Conservation (phyloP, 2,797 vertebrate species). For the Sebastes umbrosus region DNA sequence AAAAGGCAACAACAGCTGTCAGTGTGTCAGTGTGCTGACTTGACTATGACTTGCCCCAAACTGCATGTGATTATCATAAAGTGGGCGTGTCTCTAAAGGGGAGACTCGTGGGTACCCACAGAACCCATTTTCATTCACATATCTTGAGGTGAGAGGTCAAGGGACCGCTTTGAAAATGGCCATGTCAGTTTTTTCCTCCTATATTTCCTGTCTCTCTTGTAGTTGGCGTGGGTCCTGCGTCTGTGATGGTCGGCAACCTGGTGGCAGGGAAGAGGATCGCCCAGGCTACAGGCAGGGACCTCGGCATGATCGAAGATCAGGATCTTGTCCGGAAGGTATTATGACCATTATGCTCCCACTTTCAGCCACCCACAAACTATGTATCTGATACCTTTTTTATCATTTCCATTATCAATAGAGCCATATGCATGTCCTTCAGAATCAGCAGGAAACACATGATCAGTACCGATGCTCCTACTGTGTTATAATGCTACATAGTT, state of each 20-base stretch:
- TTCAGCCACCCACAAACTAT: neutral
- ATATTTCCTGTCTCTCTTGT: neutral
- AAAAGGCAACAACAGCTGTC: no score
- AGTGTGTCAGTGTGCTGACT: no score
- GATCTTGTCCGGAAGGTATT: constrained; percentile 95
- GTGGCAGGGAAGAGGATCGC: constrained; percentile 98
- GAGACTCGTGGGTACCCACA: no score
- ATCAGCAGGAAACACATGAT: neutral
- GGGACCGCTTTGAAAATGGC: no score
- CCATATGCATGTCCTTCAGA: neutral
- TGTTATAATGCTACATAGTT: neutral
- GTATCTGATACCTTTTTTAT: neutral
- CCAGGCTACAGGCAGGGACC: constrained; percentile 94
- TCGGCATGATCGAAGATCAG: constrained; percentile 96
- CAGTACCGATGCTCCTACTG: neutral
- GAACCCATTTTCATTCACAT: no score
- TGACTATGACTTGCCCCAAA: rapidly evolving
- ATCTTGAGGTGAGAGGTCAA: no score
- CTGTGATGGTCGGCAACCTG: constrained; percentile 98
- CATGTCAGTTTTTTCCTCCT: no score
- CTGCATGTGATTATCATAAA: no score
- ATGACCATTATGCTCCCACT: neutral
- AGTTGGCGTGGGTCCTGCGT: constrained; percentile 97
- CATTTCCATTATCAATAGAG: neutral
- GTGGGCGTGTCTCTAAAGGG: no score